These are phyloP conservation scores for Acronicta aceris DNA, from an alignment of 2,888 invertebrate genomes.

Conservation along the genomic window DNA sequence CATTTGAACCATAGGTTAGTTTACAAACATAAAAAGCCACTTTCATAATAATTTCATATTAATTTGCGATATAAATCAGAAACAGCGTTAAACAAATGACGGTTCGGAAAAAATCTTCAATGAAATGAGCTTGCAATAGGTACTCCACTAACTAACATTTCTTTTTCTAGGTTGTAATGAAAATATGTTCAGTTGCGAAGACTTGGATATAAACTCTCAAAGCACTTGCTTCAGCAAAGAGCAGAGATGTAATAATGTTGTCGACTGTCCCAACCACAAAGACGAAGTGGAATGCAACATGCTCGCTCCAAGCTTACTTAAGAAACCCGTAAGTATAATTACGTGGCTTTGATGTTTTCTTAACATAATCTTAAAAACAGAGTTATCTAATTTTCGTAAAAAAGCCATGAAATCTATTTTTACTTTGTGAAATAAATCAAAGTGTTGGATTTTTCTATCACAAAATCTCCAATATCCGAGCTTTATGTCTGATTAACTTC, in stretches of 20 bases:
- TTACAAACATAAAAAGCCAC: no score
- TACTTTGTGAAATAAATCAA: not conserved
- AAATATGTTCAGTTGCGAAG: constrained; percentile 92
- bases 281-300: constrained; percentile 94
- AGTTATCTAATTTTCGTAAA: not conserved
- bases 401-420: constrained; percentile 2
- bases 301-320: constrained; percentile 89
- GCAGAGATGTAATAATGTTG: constrained; percentile 92
- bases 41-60: no score
- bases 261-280: constrained; percentile 92
- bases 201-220: constrained; percentile 85
- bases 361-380: not conserved
- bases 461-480: no score
- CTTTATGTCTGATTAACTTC: no score
- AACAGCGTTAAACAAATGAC: no score
- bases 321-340: constrained; percentile 77
- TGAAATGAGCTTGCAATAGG: no score
- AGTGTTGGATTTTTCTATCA: no score
- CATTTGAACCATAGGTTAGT: no score
- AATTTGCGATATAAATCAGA: no score
- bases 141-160: no score
- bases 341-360: not conserved
- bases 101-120: no score
- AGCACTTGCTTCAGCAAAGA: constrained; percentile 91
- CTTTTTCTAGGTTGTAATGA: constrained; percentile 89